Percentiles rank a stretch among this genome's conserved stretches.
Evolutionary conservation across 2,888 invertebrate genomes (phyloP).

Genomic region (Dasysyrphus albostriatus): DNA sequence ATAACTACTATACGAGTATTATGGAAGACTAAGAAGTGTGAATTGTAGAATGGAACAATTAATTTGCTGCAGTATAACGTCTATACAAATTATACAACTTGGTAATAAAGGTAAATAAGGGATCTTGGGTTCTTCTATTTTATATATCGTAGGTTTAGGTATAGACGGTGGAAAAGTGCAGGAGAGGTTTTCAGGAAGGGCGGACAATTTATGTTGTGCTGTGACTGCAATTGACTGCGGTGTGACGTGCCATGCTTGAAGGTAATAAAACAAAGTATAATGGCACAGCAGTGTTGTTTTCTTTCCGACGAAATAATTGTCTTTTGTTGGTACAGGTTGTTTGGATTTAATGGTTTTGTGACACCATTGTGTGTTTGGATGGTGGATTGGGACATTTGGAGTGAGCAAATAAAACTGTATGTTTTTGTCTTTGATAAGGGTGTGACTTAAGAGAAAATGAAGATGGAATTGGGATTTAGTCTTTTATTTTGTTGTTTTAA

Average conservation of each 20-base stretch:
- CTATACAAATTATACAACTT: constrained; percentile 24
- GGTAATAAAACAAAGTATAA: constrained; percentile 63
- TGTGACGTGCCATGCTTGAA: constrained; percentile 63
- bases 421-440: constrained; percentile 24
- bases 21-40: constrained; percentile 42
- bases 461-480: constrained; percentile 10
- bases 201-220: constrained; percentile 51
- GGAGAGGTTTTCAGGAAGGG: not conserved
- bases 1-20: not conserved
- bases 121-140: constrained; percentile 25
- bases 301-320: constrained; percentile 56
- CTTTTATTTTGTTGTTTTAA: constrained; percentile 14
- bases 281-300: constrained; percentile 37
- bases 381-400: constrained; percentile 18
- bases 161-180: too few species aligned
- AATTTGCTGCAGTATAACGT: constrained; percentile 59
- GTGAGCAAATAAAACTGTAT: constrained; percentile 34
- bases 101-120: constrained; percentile 53
- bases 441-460: constrained; percentile 23
- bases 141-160: not conserved
- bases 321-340: constrained; percentile 61
- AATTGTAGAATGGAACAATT: constrained; percentile 68
- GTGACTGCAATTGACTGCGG: constrained; percentile 56
- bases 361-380: constrained; percentile 28
- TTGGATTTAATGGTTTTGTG: constrained; percentile 54